These are phyloP conservation scores for Alloscopus bannaensis DNA, from an alignment of 2,888 invertebrate genomes.

Conservation along the genomic window DNA sequence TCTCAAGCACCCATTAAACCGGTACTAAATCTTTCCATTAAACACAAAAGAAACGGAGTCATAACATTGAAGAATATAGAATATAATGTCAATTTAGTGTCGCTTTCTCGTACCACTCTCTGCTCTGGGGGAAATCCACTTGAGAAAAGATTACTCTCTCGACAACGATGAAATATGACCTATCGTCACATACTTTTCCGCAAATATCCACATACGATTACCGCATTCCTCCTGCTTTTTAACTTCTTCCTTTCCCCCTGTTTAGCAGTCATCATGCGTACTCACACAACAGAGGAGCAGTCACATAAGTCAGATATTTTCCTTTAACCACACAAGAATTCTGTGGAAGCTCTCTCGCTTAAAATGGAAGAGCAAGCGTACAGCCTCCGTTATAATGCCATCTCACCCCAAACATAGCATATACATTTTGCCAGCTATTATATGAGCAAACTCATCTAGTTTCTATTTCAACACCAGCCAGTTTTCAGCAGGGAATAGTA, in stretches of 20 bases:
- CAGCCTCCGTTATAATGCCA: no score
- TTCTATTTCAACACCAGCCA: no score
- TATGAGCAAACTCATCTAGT: no score
- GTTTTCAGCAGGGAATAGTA: no score
- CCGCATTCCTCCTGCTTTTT: slow-evolving; percentile 12
- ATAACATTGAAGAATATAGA: slow-evolving; percentile 8
- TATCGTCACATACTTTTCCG: slow-evolving; percentile 61
- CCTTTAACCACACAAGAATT: neutral
- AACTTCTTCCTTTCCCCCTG: no score
- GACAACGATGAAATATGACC: slow-evolving; percentile 57
- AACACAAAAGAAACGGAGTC: slow-evolving; percentile 20
- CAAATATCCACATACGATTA: slow-evolving; percentile 33
- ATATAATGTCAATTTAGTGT: no score
- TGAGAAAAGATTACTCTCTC: slow-evolving; percentile 46
- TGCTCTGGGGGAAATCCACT: slow-evolving; percentile 40
- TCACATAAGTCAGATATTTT: neutral
- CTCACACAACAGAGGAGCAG: no score
- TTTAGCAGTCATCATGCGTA: no score
- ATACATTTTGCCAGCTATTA: neutral
- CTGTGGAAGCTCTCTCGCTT: neutral
- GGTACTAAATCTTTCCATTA: slow-evolving; percentile 17
- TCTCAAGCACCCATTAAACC: slow-evolving; percentile 19
- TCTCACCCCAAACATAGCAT: slow-evolving; percentile 6
- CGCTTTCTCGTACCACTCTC: slow-evolving; percentile 7
- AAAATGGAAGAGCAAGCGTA: no score